Conservation (phyloP, 2,113 vertebrate genomes). For the Alectura lathami region DNA sequence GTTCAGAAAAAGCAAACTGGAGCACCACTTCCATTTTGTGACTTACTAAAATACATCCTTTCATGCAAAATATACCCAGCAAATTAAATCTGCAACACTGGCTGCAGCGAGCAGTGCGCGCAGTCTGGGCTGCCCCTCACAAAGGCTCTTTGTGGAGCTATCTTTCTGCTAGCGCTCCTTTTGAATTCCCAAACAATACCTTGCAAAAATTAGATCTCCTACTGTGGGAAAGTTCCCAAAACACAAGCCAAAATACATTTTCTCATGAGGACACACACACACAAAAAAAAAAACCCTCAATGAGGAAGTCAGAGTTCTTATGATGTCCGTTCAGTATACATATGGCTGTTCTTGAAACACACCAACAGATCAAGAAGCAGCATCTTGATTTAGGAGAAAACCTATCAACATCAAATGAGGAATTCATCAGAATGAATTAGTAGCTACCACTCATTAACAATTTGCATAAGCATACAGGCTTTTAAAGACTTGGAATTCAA, state of each 20-base stretch:
- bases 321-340: not conserved
- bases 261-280: conserved; percentile 58
- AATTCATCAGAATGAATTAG: not conserved
- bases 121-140: conserved; percentile 57
- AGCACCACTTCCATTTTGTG: conserved; percentile 1
- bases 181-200: conserved; percentile 69
- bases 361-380: not conserved
- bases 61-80: conserved; percentile 23
- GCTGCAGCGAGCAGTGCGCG: not conserved
- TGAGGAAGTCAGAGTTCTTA: conserved; percentile 32
- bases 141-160: conserved; percentile 70
- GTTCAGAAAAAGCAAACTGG: not conserved
- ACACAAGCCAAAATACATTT: conserved; percentile 61
- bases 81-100: conserved; percentile 63
- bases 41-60: not conserved
- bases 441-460: not conserved
- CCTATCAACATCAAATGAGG: not conserved
- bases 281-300: conserved; percentile 16
- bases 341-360: not conserved
- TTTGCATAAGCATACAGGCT: not conserved
- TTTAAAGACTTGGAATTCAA: not conserved
- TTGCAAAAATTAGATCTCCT: conserved; percentile 63
- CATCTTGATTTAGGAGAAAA: not conserved
- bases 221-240: conserved; percentile 71
- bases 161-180: conserved; percentile 61